Evolutionary conservation across 2,797 vertebrate species (phyloP).

Genomic region (Micrastur ruficollis): DNA sequence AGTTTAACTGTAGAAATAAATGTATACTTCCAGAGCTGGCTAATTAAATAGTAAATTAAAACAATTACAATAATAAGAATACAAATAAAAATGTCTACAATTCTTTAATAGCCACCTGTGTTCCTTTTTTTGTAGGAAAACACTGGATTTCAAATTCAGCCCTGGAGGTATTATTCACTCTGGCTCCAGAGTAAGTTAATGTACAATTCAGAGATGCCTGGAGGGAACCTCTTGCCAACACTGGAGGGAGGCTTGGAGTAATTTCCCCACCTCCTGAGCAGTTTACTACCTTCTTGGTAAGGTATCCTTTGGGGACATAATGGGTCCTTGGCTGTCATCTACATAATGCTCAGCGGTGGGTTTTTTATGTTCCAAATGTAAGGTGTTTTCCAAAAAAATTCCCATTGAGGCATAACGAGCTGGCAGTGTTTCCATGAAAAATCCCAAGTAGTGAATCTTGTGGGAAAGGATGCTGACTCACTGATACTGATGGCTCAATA

Average conservation of each 20-base stretch:
- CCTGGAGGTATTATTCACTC: neutral
- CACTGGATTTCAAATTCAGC: neutral
- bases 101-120: neutral
- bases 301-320: neutral
- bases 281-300: neutral
- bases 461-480: slow-evolving; percentile 56
- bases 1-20: neutral
- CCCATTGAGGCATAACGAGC: slow-evolving; percentile 11
- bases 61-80: neutral
- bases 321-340: neutral
- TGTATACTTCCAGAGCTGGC: neutral
- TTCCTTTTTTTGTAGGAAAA: neutral
- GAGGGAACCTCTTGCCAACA: neutral
- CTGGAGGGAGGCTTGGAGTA: neutral
- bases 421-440: slow-evolving; percentile 50
- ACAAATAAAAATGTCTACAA: neutral
- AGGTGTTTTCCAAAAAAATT: slow-evolving; percentile 60
- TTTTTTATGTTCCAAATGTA: slow-evolving; percentile 21
- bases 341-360: neutral
- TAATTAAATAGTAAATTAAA: neutral
- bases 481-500: neutral
- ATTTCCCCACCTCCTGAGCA: neutral
- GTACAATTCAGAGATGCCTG: neutral
- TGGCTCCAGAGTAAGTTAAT: neutral
- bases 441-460: slow-evolving; percentile 22